Percentiles rank a stretch among this genome's conserved stretches.
These are phyloP conservation scores for Chelon auratus DNA, from an alignment of 2,797 vertebrate species.

Conservation along the genomic window DNA sequence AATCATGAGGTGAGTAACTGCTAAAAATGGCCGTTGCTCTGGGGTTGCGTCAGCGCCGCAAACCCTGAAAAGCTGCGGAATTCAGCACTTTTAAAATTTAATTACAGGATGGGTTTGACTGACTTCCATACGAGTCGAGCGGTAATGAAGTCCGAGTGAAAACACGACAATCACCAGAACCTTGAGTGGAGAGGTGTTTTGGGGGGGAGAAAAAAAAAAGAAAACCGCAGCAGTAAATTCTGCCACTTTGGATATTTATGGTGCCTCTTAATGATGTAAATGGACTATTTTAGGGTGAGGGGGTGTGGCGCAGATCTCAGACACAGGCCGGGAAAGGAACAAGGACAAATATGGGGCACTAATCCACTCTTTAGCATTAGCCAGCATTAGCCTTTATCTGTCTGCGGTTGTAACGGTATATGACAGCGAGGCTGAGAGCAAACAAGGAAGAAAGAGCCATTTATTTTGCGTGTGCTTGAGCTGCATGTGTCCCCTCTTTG, in stretches of 20 bases:
- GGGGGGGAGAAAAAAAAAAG: not conserved
- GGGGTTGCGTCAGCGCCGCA: constrained; percentile 24
- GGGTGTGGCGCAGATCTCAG: constrained; percentile 8
- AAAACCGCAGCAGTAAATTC: not conserved
- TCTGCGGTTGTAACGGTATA: constrained; percentile 42
- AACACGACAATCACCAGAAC: not conserved
- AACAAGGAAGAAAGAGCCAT: constrained; percentile 31
- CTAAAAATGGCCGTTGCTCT: constrained; percentile 23
- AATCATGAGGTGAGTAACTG: not conserved
- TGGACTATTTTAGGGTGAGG: constrained; percentile 11
- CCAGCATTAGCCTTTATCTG: constrained; percentile 69
- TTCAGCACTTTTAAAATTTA: constrained; percentile 3
- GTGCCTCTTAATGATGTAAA: not conserved
- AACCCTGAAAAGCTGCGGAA: constrained; percentile 7
- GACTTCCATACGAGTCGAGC: not conserved
- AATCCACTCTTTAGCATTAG: constrained; percentile 72
- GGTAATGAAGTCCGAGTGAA: not conserved
- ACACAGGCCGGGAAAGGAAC: constrained; percentile 41
- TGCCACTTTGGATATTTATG: constrained; percentile 18
- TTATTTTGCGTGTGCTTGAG: constrained; percentile 56
- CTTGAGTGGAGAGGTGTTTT: not conserved
- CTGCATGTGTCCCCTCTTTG: constrained; percentile 27
- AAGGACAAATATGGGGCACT: constrained; percentile 64
- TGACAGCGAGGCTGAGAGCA: constrained; percentile 42
- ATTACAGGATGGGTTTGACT: constrained; percentile 4